Conservation (phyloP, 1,140 invertebrate genomes). For the Drosophila sucinea region DNA sequence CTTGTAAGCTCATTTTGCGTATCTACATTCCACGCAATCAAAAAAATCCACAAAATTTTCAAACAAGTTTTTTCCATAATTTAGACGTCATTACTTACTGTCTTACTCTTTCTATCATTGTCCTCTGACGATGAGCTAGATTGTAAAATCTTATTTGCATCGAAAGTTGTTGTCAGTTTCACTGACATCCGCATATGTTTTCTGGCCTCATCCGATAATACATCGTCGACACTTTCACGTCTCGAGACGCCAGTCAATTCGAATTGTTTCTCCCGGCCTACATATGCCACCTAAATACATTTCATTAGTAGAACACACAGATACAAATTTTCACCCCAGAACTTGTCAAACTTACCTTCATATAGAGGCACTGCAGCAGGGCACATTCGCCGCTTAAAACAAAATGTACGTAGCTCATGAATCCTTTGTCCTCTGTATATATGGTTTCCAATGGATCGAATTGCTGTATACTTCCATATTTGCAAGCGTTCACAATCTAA, state of each 20-base stretch:
- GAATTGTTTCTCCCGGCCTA: constrained; percentile 22
- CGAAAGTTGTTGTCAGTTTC: constrained; percentile 2
- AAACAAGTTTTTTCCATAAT: too few species aligned
- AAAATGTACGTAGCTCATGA: constrained; percentile 58
- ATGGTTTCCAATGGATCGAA: constrained; percentile 72
- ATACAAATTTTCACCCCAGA: too few species aligned
- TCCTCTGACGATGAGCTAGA: constrained; percentile 37
- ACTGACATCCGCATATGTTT: constrained; percentile 22
- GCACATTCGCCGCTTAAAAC: constrained; percentile 78
- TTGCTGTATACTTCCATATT: constrained; percentile 51
- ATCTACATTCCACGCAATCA: constrained; percentile 25
- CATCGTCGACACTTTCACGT: background rate
- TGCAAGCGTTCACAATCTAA: constrained; percentile 66
- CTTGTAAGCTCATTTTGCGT: constrained; percentile 45
- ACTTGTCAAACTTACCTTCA: constrained; percentile 43
- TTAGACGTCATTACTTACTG: constrained; percentile 18
- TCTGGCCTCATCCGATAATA: constrained; percentile 15
- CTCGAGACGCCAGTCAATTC: constrained; percentile 8
- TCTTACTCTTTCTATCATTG: constrained; percentile 31
- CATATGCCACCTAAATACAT: background rate
- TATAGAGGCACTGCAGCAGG: constrained; percentile 69
- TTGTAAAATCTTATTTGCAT: constrained; percentile 17
- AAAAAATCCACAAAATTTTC: background rate
- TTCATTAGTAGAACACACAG: background rate
- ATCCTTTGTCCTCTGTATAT: constrained; percentile 64